These are phyloP conservation scores for Calameuta idolon DNA, from an alignment of 2,888 invertebrate genomes.

Conservation along the genomic window DNA sequence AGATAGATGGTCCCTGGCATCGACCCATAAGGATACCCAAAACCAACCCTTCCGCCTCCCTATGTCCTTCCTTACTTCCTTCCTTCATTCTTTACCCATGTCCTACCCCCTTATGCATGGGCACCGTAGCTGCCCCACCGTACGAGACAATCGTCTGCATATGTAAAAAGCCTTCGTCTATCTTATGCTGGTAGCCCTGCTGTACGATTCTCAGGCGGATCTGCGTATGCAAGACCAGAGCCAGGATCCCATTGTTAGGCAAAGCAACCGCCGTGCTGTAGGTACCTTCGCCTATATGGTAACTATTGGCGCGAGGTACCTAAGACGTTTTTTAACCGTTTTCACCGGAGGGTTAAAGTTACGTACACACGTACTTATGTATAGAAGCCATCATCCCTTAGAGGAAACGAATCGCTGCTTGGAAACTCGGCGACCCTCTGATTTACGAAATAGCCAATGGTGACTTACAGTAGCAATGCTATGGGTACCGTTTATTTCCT, in stretches of 20 bases:
- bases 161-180: constrained; percentile 53
- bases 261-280: constrained; percentile 55
- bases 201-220: constrained; percentile 5
- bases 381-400: background rate
- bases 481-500: background rate
- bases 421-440: background rate
- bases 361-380: background rate
- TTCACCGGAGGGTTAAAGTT: constrained; percentile 18
- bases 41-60: constrained; percentile 25
- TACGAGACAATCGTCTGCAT: constrained; percentile 56
- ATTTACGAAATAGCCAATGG: background rate
- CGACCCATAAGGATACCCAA: constrained; percentile 40
- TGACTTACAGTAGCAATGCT: background rate
- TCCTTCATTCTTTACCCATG: constrained; percentile 22
- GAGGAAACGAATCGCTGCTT: background rate
- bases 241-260: constrained; percentile 56
- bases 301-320: constrained; percentile 1
- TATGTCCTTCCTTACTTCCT: constrained; percentile 19
- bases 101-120: constrained; percentile 18
- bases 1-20: constrained; percentile 55
- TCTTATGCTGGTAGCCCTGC: constrained; percentile 33
- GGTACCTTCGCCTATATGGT: constrained; percentile 2
- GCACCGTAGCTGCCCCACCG: constrained; percentile 19
- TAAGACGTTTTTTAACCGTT: constrained; percentile 33
- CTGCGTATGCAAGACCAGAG: constrained; percentile 22